A percentile compares a stretch with the other conserved stretches of the same genome.
Conservation (phyloP, 2,888 invertebrate species). For the Lamellibrachia satsuma region DNA sequence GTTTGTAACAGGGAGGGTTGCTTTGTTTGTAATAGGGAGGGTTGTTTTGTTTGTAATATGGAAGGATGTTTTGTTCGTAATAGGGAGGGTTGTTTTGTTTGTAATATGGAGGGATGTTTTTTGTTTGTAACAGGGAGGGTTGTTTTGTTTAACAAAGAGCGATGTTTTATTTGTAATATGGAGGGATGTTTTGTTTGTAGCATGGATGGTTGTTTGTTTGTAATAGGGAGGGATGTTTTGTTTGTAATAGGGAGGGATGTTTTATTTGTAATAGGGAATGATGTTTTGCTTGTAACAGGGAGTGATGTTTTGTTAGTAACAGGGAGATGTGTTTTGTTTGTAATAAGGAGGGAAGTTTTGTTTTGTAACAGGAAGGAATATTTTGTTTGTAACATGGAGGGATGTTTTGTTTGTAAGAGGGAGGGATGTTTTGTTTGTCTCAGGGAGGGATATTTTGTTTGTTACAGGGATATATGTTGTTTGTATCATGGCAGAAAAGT, state of each 20-base stretch:
- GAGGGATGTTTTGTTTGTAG: neutral
- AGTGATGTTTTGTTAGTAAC: no score
- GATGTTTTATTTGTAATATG: neutral
- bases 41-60: no score
- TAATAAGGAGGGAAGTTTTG: neutral
- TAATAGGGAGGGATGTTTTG: neutral
- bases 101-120: no score
- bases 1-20: no score
- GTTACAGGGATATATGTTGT: neutral
- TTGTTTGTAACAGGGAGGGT: no score
- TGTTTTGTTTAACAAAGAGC: no score
- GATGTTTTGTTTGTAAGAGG: neutral
- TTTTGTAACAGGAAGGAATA: neutral
- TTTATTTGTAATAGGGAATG: neutral
- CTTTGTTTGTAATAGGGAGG: no score
- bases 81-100: no score
- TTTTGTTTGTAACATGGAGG: no score
- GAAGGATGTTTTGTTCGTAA: no score
- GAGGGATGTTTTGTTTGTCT: neutral
- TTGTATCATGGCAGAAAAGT: neutral
- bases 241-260: neutral
- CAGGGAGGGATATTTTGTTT: neutral
- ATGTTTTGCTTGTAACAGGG: no score
- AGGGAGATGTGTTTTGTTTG: neutral
- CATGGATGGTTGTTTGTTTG: neutral